Base-by-base conservation (phyloP, 2,888 invertebrate genomes). In the Drosophila mettleri region DNA sequence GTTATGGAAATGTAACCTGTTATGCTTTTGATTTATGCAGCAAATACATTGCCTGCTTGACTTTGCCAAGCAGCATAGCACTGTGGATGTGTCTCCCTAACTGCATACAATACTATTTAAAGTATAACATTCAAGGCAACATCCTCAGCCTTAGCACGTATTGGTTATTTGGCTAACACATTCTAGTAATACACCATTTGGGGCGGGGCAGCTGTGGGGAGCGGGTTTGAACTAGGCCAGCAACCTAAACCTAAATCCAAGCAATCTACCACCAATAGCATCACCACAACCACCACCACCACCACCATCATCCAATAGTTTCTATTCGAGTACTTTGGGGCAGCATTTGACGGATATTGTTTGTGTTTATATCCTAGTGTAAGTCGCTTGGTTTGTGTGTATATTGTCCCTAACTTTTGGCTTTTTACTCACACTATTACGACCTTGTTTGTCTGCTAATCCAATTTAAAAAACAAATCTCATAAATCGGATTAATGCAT, bases 11-110 rank as follows among this genome's bases (percentile, higher is more conserved):
- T 72, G 68, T 87, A 85, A 85, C 63, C 60, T 85, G 82, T 68
- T 71, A 79, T 86, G 76, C 78, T 76, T 74, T 88, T 87, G 60
- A 74, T 83, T 76, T 72, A 84, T 81, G 74, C 88, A 92, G 92
- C 91, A 91, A 89, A 90, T 91, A 87, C 84, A 83, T 76, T 83
- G 91, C 87, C 90, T 92, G 91, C 90, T 91, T 89, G 90, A 88
- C 91, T 88, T 90, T 89, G 90, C 91, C 90, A 89, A 90, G 90
- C 87, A 91, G 88, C 86, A 71, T 87, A 72, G 75, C 88, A 76
- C 74, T 74, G 58, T 80, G 81, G 69, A 77, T 57, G 68, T 77
- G 69, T 62, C 78, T 75, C 38, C 66, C 60, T 80, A 76, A 70
- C 65, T 70, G 72, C 69, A 61, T 59, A 46, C 65, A 74, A 36